phyloP scores from a whole-genome alignment of 1,140 invertebrate genomes.

The Drosophila ironensis region DNA sequence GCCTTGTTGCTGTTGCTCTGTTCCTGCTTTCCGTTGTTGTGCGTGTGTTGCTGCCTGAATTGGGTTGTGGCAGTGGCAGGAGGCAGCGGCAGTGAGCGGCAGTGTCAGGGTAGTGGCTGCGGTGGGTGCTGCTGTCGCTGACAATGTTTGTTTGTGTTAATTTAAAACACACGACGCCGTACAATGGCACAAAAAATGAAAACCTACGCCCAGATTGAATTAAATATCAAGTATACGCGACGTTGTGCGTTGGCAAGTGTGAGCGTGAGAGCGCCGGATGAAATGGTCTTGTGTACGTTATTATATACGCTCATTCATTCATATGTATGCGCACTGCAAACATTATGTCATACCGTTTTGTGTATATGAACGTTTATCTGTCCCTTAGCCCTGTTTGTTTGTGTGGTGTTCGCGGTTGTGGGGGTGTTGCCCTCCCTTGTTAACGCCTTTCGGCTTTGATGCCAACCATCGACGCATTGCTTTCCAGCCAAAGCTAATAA shows the following conservation, averaged over 20 bases:
- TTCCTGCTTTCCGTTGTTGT: slow-evolving; percentile 34
- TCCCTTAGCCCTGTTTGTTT: slow-evolving; percentile 13
- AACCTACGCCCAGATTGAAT: slow-evolving; percentile 71
- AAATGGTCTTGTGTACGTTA: slow-evolving; percentile 2
- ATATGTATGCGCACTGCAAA: slow-evolving; percentile 31
- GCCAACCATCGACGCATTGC: slow-evolving; percentile 13
- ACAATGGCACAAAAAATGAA: slow-evolving; percentile 47
- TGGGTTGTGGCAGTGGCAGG: slow-evolving; percentile 19
- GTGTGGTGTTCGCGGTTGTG: slow-evolving; percentile 13
- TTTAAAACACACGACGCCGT: slow-evolving; percentile 65
- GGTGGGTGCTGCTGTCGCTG: slow-evolving; percentile 47
- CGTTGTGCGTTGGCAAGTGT: slow-evolving; percentile 17
- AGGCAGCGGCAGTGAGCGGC: slow-evolving; percentile 1
- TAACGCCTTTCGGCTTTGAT: slow-evolving; percentile 48
- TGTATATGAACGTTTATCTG: slow-evolving; percentile 45
- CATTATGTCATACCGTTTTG: slow-evolving; percentile 43
- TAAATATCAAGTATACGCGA: slow-evolving; percentile 72
- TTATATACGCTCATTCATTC: neutral
- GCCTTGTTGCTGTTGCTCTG: slow-evolving; percentile 49
- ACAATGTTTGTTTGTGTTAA: slow-evolving; percentile 74
- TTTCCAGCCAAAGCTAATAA: slow-evolving; percentile 39
- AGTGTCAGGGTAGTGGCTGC: neutral
- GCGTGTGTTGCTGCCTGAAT: slow-evolving; percentile 1
- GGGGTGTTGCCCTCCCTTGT: slow-evolving; percentile 24
- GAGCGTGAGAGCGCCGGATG: neutral